Percentiles rank a stretch among this genome's conserved stretches.
phyloP scores from a whole-genome alignment of 2,113 vertebrate species.

The Glareola pratincola region DNA sequence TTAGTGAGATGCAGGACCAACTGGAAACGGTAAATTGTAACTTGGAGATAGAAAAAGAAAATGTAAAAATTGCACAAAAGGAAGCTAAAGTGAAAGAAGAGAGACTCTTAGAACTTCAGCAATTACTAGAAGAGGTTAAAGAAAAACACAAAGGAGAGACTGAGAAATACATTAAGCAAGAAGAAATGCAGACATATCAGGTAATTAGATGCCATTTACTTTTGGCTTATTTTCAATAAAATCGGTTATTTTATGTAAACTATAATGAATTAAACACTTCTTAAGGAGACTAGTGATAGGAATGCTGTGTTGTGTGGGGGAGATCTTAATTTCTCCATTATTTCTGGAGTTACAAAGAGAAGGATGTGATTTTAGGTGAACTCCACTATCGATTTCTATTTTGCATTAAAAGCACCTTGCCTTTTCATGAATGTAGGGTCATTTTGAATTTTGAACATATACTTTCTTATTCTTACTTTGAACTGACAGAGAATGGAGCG shows the following conservation, averaged over 20 bases:
- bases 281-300: not conserved
- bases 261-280: not conserved
- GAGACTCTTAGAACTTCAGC: constrained; percentile 78
- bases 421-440: not conserved
- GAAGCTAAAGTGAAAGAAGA: constrained; percentile 82
- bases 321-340: not conserved
- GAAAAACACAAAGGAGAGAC: constrained; percentile 16
- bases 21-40: constrained; percentile 75
- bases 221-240: not conserved
- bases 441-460: not conserved
- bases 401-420: not conserved
- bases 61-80: constrained; percentile 79
- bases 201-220: not conserved
- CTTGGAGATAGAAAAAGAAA: constrained; percentile 83
- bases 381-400: not conserved
- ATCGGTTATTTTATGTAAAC: not conserved
- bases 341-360: not conserved
- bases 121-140: constrained; percentile 75
- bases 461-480: not conserved
- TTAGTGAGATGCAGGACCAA: constrained; percentile 82
- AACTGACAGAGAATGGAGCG: not conserved
- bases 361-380: not conserved
- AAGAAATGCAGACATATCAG: not conserved
- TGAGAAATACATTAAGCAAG: not conserved
- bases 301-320: not conserved